Evolutionary conservation across 2,797 vertebrate genomes (phyloP), one percentile per base, ranked within the genome.

Genomic region (Pogoniulus pusillus): DNA sequence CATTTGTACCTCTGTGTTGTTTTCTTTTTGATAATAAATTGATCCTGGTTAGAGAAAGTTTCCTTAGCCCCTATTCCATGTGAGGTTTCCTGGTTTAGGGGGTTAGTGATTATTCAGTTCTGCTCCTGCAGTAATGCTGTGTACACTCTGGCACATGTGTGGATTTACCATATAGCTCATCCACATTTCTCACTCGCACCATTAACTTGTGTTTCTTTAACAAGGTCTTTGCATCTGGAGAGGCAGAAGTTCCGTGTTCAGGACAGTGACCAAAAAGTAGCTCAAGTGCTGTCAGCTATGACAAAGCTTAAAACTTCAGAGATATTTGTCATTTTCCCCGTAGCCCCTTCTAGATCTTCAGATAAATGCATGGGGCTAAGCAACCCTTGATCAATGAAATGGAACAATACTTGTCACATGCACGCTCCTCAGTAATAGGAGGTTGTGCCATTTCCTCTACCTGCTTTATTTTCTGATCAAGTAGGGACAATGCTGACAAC

Each of bases 21-120:
- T 91, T 91, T 91, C 37, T 82, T 30, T 80, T 82, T 87, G 53
- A 63, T 45, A 91, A 30, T 80, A 78, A 85, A 77, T 76, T 59
- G 82, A 80, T 77, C 58, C 32, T 57, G 30, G 12, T 59, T 85
- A 78, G 49, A 73, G 6, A 66, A 24, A 54, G 16, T 75, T 94
- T 85, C 39, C 39, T 74, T 77, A 47, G 39, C 7, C 35, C 80
- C 65, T 90, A 13, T 66, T 90, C 41, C 43, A 2, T 49, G 53
- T 80, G 47, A 62, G 26, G 9, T 64, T 83, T 85, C 77, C 79
- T 89, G 45, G 39, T 80, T 80, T 71, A 88, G 51, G 32, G n/a
- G 34, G 65, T 57, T 15, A 66, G 34, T 37, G 62, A 39, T 55
- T 77, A 43, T 16, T 84, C 14, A 2, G 1, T 80, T 82, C 72